Conservation (phyloP, 2,888 invertebrate species). For the Kryphioiulus occultus region DNA sequence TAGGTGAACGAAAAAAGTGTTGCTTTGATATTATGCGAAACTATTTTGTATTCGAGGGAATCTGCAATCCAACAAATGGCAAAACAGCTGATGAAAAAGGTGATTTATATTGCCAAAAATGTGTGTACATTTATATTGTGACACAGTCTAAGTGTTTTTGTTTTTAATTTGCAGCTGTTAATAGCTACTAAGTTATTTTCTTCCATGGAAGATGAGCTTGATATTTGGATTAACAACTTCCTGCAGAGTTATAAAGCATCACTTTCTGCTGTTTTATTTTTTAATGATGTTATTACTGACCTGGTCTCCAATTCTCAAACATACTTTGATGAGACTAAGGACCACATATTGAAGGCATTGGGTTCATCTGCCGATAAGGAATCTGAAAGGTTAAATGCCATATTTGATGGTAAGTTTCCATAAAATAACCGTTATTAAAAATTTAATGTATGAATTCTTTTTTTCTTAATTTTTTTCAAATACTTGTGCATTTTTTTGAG, state of each 20-base stretch:
- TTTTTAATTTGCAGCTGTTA: not conserved
- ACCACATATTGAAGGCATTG: not conserved
- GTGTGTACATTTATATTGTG: not conserved
- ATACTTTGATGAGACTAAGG: slow-evolving; percentile 5
- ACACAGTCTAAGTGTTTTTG: not conserved
- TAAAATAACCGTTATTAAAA: not conserved
- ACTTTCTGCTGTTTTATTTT: not conserved
- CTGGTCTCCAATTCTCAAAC: slow-evolving; percentile 3
- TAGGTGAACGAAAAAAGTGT: slow-evolving; percentile 10
- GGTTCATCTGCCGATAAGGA: not conserved
- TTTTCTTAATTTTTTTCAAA: not conserved
- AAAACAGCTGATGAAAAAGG: not conserved
- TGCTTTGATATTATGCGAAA: not conserved
- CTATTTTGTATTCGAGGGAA: not conserved
- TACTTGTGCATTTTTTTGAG: too few relatives aligned
- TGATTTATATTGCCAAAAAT: not conserved
- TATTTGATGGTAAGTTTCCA: slow-evolving; percentile 39
- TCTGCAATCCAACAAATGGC: not conserved
- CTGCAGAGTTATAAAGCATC: not conserved
- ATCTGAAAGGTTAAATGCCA: slow-evolving; percentile 10
- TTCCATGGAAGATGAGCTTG: not conserved
- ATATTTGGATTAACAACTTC: slow-evolving; percentile 35
- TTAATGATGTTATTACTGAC: not conserved
- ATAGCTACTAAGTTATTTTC: slow-evolving; percentile 27
- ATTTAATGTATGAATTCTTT: not conserved